A percentile compares a stretch with the other conserved stretches of the same genome.
These are phyloP conservation scores for Lepidochrysops patricia DNA, from an alignment of 2,888 invertebrate genomes.

Conservation along the genomic window DNA sequence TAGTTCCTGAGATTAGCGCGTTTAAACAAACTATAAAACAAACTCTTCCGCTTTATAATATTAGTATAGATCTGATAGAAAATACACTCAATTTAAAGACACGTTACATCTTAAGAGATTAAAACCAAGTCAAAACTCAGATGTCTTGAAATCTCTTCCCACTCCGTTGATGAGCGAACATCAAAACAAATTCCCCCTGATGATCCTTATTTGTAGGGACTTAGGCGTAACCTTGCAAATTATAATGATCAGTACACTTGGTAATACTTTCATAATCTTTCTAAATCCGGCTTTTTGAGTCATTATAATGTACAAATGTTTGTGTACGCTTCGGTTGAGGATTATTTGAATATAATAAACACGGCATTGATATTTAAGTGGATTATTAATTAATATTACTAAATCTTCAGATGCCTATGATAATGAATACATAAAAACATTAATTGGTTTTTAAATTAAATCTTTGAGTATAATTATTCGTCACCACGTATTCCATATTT, in stretches of 20 bases:
- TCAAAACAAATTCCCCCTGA: slow-evolving; percentile 69
- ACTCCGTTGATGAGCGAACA: slow-evolving; percentile 41
- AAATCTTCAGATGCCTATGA: too few species aligned
- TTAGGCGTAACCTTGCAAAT: slow-evolving; percentile 69
- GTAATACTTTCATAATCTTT: slow-evolving; percentile 58
- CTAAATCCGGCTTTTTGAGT: slow-evolving; percentile 32
- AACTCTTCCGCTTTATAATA: too few species aligned
- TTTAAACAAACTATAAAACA: too few species aligned
- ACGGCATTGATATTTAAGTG: not conserved
- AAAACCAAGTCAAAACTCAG: not conserved
- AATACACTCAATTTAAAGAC: not conserved
- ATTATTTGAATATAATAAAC: not conserved
- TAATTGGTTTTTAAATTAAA: too few species aligned
- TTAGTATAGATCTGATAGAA: too few species aligned
- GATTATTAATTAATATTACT: too few species aligned
- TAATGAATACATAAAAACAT: too few species aligned
- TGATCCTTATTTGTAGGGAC: slow-evolving; percentile 71
- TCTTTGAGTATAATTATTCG: too few species aligned
- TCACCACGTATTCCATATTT: too few species aligned
- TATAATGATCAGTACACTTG: slow-evolving; percentile 63
- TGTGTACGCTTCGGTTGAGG: slow-evolving; percentile 16
- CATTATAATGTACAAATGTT: slow-evolving; percentile 17
- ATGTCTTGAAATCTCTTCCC: slow-evolving; percentile 25
- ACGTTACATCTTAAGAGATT: not conserved
- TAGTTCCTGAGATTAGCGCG: too few species aligned